Evolutionary conservation across 1,140 invertebrate genomes (phyloP).

Genomic region (Apolygus lucorum): DNA sequence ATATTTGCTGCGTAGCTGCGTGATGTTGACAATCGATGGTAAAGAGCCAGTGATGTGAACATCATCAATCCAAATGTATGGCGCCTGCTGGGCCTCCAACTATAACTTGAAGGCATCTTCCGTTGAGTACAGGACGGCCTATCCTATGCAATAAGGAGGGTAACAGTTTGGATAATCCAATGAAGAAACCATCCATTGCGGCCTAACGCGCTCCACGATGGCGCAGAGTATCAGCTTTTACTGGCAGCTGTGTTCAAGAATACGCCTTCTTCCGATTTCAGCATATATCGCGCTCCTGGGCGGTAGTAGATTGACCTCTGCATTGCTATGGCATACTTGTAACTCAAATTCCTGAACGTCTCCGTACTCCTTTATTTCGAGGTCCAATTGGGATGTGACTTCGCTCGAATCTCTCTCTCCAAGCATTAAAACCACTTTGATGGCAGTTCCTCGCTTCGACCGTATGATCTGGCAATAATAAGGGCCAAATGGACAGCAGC

Average conservation of each 20-base stretch:
- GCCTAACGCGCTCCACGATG: slow-evolving; percentile 50
- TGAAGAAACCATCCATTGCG: slow-evolving; percentile 68
- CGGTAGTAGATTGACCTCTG: slow-evolving; percentile 66
- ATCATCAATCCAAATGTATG: slow-evolving; percentile 81
- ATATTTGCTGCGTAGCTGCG: no score
- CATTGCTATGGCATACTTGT: slow-evolving; percentile 77
- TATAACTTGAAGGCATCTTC: slow-evolving; percentile 60
- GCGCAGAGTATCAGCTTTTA: slow-evolving; percentile 50
- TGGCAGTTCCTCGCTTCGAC: no score
- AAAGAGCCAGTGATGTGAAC: slow-evolving; percentile 69
- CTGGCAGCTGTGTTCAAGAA: slow-evolving; percentile 59
- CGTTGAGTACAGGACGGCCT: slow-evolving; percentile 61
- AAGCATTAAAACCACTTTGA: slow-evolving; percentile 62
- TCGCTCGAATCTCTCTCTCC: slow-evolving; percentile 45
- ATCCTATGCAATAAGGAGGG: slow-evolving; percentile 65
- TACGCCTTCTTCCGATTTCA: slow-evolving; percentile 73
- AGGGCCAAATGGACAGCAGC: no score
- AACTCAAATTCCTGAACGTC: slow-evolving; percentile 81
- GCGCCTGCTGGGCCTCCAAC: slow-evolving; percentile 47
- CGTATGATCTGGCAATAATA: no score
- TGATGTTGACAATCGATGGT: slow-evolving; percentile 36
- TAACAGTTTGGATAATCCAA: slow-evolving; percentile 57
- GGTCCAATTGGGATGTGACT: slow-evolving; percentile 43
- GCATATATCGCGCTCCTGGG: slow-evolving; percentile 54
- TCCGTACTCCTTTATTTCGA: slow-evolving; percentile 50